Percentiles rank a stretch among this genome's conserved stretches.
phyloP scores from a whole-genome alignment of 2,888 invertebrate species.

The Oligia strigilis region DNA sequence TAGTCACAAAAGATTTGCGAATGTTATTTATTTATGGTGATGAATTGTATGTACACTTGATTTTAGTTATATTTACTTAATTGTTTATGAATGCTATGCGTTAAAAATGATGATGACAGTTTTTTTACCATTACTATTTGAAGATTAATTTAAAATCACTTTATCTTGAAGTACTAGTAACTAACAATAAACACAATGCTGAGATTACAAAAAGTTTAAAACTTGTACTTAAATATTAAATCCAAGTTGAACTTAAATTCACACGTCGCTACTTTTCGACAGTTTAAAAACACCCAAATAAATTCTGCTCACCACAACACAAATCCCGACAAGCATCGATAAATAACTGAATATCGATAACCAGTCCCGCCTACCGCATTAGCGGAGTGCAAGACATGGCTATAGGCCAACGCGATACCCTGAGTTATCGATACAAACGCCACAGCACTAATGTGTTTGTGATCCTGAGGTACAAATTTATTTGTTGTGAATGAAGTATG shows the following conservation, averaged over 20 bases:
- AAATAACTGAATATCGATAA: constrained; percentile 66
- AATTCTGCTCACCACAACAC: constrained; percentile 42
- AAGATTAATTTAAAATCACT: not conserved
- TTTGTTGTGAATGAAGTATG: constrained; percentile 63
- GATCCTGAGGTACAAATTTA: constrained; percentile 61
- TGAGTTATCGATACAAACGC: constrained; percentile 72
- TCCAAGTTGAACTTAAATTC: not conserved
- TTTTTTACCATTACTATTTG: not conserved
- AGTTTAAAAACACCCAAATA: constrained; percentile 49
- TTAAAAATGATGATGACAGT: not conserved
- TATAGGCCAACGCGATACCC: constrained; percentile 73
- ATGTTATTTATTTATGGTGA: not conserved
- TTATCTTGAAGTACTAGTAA: not conserved
- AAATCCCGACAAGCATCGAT: constrained; percentile 58
- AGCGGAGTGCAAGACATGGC: constrained; percentile 71
- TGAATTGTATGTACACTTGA: not conserved
- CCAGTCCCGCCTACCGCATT: constrained; percentile 63
- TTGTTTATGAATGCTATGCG: not conserved
- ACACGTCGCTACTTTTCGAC: not conserved
- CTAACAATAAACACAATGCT: not conserved
- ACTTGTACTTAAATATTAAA: not conserved
- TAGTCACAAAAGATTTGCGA: not conserved
- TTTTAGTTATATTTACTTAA: not conserved
- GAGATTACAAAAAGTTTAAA: not conserved
- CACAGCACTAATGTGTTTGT: constrained; percentile 73